Base-by-base conservation (phyloP, 2,888 invertebrate genomes). In the Elmis aenea region DNA sequence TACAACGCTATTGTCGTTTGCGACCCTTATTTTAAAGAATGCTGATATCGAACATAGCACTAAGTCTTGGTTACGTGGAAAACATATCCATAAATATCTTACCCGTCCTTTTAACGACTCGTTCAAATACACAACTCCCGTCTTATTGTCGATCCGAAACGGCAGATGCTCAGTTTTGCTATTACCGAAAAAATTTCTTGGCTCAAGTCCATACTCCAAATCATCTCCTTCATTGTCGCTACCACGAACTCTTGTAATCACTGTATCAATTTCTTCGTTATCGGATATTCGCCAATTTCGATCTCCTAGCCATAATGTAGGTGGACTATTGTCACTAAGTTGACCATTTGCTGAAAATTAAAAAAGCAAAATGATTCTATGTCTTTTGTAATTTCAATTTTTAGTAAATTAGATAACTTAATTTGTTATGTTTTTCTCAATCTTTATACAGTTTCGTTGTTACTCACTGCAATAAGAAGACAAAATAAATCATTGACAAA, bases 51-150 rank as follows among this genome's bases (percentile, higher is more conserved):
- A n/a, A n/a, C n/a, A n/a, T n/a, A n/a, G n/a, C n/a, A n/a, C n/a
- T n/a, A n/a, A n/a, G n/a, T n/a, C n/a, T n/a, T n/a, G n/a, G n/a
- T n/a, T n/a, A n/a, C n/a, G n/a, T n/a, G n/a, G n/a, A n/a, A n/a
- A n/a, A n/a, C n/a, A n/a, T n/a, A n/a, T n/a, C n/a, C n/a, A n/a
- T n/a, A n/a, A n/a, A n/a, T n/a, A n/a, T n/a, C n/a, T n/a, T n/a
- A n/a, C n/a, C n/a, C n/a, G n/a, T 59, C 84, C 85, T 53, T 67
- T 66, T 16, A 91, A 72, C 0, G 86, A 83, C 57, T 88, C 83
- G 56, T 88, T 89, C 28, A 90, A 75, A 53, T 78, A 83, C 31
- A 91, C 84, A 3, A 79, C 79, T 15, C 91, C 91, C 0, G 83
- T 83, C 2, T 69, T 68, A 20, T 79, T 75, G 64, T 91, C 79